These are phyloP conservation scores for fruit fly (Drosophila melanogaster) DNA, from an alignment of 1,140 invertebrate genomes.

Conservation along the genomic window DNA sequence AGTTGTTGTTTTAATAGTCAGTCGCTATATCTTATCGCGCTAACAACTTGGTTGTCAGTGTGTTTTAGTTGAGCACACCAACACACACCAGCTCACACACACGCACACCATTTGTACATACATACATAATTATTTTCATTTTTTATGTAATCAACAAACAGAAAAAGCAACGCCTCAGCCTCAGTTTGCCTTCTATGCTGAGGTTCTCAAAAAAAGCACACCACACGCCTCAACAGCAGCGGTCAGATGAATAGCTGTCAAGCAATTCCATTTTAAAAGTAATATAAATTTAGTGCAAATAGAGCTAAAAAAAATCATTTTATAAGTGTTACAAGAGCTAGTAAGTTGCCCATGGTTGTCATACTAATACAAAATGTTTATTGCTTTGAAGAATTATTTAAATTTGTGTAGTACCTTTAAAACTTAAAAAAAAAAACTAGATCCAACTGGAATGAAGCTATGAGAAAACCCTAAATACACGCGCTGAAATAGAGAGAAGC, in stretches of 20 bases:
- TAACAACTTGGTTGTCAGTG: constrained; percentile 41
- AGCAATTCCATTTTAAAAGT: background rate
- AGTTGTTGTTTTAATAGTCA: constrained; percentile 26
- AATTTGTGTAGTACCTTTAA: background rate
- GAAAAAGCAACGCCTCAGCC: constrained; percentile 51
- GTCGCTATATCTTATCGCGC: constrained; percentile 65
- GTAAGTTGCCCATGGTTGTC: background rate
- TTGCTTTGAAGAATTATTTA: background rate
- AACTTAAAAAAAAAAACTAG: no score
- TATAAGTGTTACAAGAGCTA: background rate
- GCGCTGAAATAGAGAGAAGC: constrained; percentile 7
- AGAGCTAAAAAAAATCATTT: background rate
- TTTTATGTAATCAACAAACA: constrained; percentile 79
- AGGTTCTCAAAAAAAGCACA: constrained; percentile 59
- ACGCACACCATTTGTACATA: constrained; percentile 32
- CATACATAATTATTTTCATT: constrained; percentile 78
- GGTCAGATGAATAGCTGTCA: constrained; percentile 40
- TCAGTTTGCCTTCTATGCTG: constrained; percentile 35
- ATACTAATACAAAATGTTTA: background rate
- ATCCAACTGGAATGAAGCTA: background rate
- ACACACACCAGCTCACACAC: constrained; percentile 10
- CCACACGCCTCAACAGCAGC: constrained; percentile 22
- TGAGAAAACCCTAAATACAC: constrained; percentile 1
- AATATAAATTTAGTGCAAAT: background rate
- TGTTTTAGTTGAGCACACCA: constrained; percentile 15